Evolutionary conservation across 1,140 invertebrate species (phyloP), one percentile per base, ranked within the genome.

Genomic region (Cydia amplana): DNA sequence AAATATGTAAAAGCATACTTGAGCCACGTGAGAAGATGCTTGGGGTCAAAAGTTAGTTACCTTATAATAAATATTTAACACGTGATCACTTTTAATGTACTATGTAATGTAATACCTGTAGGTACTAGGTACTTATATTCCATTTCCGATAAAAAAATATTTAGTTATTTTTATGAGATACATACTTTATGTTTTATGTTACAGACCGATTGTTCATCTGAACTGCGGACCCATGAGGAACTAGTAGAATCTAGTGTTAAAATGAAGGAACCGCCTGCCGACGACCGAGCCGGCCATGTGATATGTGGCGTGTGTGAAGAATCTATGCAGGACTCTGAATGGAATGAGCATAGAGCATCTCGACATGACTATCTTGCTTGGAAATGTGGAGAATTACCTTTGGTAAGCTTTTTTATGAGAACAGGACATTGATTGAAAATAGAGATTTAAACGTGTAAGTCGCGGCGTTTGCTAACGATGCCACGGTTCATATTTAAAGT

Each of bases 281-380:
- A 28, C 46, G 46, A 40, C 4, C 12, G 46, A 36, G 64, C 36
- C n/a, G 64, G 9, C n/a, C 32, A 36, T 7, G 76, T 82, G 0
- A 80, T 74, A 65, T 88, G 87, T 81, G 82, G 51, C 40, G 75
- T 81, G 4, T 88, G 87, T 74, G 72, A 20, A 20, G 55, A 83
- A 72, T 32, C n/a, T 18, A 16, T 67, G 64, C 64, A 32, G 25
- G 28, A 32, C 9, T 14, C 12, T 0, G 36, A 75, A 0, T 88
- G 85, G 85, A 64, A 77, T 0, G 77, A 81, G 1, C 87, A 88
- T 77, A 85, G 83, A 51, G 43, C 72, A 3, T 77, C 78, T 64
- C 74, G 80, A 76, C 89, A 91, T 60, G 81, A 86, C 64, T 89
- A 91, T 79, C 72, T 87, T 4, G 85, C 89, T 36, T 91, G 85